A percentile compares a stretch with the other conserved stretches of the same genome.
Evolutionary conservation across 2,888 invertebrate genomes (phyloP).

Genomic region (Uropetala carovei): DNA sequence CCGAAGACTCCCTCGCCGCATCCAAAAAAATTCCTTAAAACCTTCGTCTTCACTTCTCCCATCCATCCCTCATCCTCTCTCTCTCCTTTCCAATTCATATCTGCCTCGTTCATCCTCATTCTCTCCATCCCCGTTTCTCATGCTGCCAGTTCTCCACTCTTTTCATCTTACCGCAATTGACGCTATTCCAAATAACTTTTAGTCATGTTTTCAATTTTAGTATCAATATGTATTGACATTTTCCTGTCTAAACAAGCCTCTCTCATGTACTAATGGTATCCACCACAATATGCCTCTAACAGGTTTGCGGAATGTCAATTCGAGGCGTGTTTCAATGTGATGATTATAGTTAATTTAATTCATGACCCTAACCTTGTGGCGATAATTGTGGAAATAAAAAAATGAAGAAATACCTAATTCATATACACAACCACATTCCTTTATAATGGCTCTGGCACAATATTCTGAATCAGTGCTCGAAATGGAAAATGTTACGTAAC

Average conservation of each 20-base stretch:
- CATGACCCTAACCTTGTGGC: too few species aligned
- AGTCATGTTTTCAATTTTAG: too few species aligned
- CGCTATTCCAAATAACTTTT: neutral
- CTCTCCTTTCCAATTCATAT: neutral
- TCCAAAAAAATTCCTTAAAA: slow-evolving; percentile 18
- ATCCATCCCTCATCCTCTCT: slow-evolving; percentile 36
- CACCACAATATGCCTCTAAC: neutral
- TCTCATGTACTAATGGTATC: neutral
- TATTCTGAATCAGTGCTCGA: too few species aligned
- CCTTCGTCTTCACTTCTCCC: neutral
- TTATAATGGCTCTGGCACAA: too few species aligned
- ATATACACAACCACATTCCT: too few species aligned
- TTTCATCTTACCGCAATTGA: neutral
- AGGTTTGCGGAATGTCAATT: too few species aligned
- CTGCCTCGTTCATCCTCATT: slow-evolving; percentile 12
- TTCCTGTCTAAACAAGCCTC: neutral
- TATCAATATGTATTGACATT: too few species aligned
- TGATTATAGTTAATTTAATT: too few species aligned
- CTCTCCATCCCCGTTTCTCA: slow-evolving; percentile 11
- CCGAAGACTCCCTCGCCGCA: neutral
- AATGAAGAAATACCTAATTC: too few species aligned
- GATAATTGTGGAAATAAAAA: too few species aligned
- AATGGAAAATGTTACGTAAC: too few species aligned
- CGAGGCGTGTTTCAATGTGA: too few species aligned
- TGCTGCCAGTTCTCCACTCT: neutral